These are phyloP conservation scores for Thrips palmi DNA, from an alignment of 1,140 invertebrate genomes.

Conservation along the genomic window DNA sequence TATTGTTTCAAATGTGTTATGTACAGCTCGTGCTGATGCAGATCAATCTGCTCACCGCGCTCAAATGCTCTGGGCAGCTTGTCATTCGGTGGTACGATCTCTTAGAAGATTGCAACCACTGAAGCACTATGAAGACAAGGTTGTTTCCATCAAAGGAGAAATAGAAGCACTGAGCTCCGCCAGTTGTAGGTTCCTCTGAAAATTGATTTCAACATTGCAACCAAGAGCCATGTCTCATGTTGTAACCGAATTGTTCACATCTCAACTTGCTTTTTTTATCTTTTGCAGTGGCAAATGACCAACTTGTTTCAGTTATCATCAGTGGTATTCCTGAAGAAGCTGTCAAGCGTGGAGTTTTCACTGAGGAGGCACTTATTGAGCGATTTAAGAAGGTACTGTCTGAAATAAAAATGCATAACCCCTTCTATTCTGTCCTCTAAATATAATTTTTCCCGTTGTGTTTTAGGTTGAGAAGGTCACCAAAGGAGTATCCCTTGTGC, in stretches of 20 bases:
- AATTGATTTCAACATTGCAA: background rate
- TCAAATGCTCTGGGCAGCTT: conserved; percentile 81
- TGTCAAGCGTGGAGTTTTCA: conserved; percentile 58
- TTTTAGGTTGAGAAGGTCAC: conserved; percentile 55
- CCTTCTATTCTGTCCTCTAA: no score
- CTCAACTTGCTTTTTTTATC: conserved; percentile 9
- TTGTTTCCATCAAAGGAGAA: conserved; percentile 43
- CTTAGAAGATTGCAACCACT: conserved; percentile 43
- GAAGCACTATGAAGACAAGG: conserved; percentile 57
- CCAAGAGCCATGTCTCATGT: no score
- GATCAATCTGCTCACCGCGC: conserved; percentile 63
- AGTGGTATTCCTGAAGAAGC: conserved; percentile 58
- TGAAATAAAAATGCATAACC: no score
- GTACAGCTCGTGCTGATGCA: conserved; percentile 53
- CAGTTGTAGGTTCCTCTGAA: no score
- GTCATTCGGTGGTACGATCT: conserved; percentile 60
- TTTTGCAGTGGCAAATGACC: conserved; percentile 36
- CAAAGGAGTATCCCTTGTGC: no score
- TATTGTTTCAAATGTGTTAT: conserved; percentile 21
- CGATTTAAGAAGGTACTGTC: no score
- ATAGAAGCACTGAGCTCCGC: no score
- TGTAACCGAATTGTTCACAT: conserved; percentile 4
- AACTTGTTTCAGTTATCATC: conserved; percentile 52
- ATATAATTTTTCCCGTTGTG: no score
- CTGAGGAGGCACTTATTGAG: conserved; percentile 65